These are phyloP conservation scores for Neocloeon triangulifer DNA, from an alignment of 1,140 invertebrate genomes.

Conservation along the genomic window DNA sequence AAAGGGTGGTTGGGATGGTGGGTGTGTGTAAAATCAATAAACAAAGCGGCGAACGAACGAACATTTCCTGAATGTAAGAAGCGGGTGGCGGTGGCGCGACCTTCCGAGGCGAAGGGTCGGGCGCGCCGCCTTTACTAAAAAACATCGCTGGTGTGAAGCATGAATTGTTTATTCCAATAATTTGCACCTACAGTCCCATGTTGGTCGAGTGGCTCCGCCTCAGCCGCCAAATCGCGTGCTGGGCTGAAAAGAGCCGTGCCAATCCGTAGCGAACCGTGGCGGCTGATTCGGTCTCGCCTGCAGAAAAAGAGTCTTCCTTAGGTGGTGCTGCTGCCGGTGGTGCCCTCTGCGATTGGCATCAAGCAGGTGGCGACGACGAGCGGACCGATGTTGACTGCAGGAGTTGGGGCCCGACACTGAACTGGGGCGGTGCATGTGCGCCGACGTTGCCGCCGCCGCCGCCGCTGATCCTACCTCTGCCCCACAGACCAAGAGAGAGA, in stretches of 20 bases:
- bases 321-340: constrained; percentile 16
- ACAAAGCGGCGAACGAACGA: background rate
- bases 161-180: constrained; percentile 17
- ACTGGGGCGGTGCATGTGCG: too few species aligned
- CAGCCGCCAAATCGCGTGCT: constrained; percentile 37
- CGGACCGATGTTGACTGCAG: too few species aligned
- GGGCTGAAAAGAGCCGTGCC: constrained; percentile 34
- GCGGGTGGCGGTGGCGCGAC: background rate
- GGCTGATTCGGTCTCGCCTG: constrained; percentile 18
- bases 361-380: constrained; percentile 14
- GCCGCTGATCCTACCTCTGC: too few species aligned
- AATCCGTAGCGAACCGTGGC: constrained; percentile 33
- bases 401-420: background rate
- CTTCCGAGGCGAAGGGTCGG: background rate
- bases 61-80: too few species aligned
- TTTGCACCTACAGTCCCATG: constrained; percentile 5
- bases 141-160: constrained; percentile 18
- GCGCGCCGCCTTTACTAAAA: too few species aligned
- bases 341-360: constrained; percentile 18
- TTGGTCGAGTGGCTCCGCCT: constrained; percentile 15
- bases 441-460: too few species aligned
- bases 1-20: too few species aligned
- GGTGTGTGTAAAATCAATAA: constrained; percentile 1
- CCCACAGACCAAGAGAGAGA: too few species aligned
- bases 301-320: too few species aligned